Evolutionary conservation across 2,113 vertebrate genomes (phyloP).

Genomic region (Sebastes fasciatus): DNA sequence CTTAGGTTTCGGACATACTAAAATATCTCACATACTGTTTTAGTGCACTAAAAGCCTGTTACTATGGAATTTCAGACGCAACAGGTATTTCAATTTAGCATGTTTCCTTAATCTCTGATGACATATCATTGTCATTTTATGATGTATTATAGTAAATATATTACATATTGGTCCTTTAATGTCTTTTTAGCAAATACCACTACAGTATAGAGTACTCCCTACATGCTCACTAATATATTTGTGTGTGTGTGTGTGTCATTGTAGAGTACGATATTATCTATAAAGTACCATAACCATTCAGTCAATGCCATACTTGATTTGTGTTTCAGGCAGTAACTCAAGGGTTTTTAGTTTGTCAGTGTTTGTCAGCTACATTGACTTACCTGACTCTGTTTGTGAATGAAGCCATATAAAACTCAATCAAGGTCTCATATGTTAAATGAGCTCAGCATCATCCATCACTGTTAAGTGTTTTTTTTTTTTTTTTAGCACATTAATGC

Average conservation of each 20-base stretch:
- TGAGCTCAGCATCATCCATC: constrained; percentile 39
- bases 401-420: constrained; percentile 39
- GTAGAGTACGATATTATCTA: background rate
- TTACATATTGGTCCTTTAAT: background rate
- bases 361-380: constrained; percentile 17
- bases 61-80: too few relatives aligned
- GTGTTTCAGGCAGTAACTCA: constrained; percentile 14
- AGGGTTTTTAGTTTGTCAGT: constrained; percentile 10
- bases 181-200: constrained; percentile 3
- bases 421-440: constrained; percentile 39
- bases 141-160: too few relatives aligned
- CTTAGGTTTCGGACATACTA: too few relatives aligned
- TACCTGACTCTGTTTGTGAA: constrained; percentile 17
- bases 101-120: too few relatives aligned
- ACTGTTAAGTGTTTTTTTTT: constrained; percentile 30
- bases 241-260: background rate
- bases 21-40: too few relatives aligned
- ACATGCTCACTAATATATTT: background rate
- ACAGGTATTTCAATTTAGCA: too few relatives aligned
- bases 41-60: too few relatives aligned
- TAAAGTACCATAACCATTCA: background rate
- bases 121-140: too few relatives aligned
- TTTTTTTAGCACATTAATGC: constrained; percentile 39
- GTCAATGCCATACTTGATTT: background rate
- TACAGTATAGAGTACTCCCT: background rate